These are phyloP conservation scores for Polymixis flavicincta DNA, from an alignment of 2,888 invertebrate species.

Conservation along the genomic window DNA sequence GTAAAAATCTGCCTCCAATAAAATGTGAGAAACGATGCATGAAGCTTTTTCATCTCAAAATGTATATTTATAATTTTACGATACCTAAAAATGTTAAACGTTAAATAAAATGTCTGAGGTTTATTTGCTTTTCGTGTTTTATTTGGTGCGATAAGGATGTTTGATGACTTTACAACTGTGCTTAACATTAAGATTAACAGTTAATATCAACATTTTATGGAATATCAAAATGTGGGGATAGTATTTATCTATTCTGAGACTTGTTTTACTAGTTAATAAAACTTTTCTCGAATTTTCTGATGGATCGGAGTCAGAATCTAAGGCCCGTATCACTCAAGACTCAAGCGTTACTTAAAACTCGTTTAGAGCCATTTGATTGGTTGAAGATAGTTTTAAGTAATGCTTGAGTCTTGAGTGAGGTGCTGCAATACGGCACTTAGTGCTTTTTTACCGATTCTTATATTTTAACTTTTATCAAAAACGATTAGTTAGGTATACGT, in stretches of 20 bases:
- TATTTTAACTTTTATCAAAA: not conserved
- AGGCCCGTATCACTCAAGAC: no score
- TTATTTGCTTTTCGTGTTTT: slow-evolving; percentile 60
- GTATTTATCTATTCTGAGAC: slow-evolving; percentile 17
- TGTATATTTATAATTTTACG: slow-evolving; percentile 69
- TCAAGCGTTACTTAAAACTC: no score
- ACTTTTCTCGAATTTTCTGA: not conserved
- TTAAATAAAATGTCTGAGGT: slow-evolving; percentile 47
- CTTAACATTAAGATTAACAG: slow-evolving; percentile 44
- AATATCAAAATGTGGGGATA: slow-evolving; percentile 26
- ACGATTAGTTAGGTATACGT: not conserved
- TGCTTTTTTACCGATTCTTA: not conserved
- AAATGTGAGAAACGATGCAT: slow-evolving; percentile 19
- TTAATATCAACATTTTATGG: slow-evolving; percentile 34
- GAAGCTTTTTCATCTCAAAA: slow-evolving; percentile 50
- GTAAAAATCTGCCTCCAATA: not conserved
- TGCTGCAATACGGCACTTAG: no score
- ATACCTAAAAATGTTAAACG: slow-evolving; percentile 64
- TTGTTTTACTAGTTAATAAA: slow-evolving; percentile 21
- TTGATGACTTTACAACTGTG: slow-evolving; percentile 42
- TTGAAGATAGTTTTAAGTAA: no score
- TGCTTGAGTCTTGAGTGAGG: no score
- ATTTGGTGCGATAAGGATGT: slow-evolving; percentile 54
- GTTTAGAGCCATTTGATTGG: no score
- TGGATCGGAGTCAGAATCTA: not conserved